Evolutionary conservation across 2,888 invertebrate species (phyloP).

Genomic region (Yponomeuta evonymella): DNA sequence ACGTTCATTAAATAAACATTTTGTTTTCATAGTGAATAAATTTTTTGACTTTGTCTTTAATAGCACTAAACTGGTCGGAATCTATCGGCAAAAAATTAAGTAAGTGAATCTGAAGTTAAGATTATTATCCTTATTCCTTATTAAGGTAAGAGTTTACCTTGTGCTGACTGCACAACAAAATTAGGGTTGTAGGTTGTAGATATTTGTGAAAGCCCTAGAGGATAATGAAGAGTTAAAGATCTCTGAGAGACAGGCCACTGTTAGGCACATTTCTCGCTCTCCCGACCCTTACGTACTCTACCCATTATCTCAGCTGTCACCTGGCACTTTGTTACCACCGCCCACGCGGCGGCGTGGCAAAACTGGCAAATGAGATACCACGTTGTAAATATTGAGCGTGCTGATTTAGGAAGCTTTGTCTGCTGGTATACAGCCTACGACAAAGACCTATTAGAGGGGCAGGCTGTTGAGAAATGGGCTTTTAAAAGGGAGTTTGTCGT

Average conservation of each 20-base stretch:
- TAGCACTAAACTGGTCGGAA: no score
- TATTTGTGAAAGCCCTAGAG: no score
- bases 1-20: no score
- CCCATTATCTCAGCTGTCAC: conserved; percentile 11
- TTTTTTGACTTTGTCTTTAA: no score
- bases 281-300: neutral
- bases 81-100: no score
- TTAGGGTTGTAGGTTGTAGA: no score
- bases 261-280: neutral
- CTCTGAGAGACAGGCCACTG: neutral
- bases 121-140: no score
- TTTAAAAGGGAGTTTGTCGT: neutral
- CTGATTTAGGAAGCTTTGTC: conserved; percentile 9
- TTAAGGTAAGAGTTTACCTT: no score
- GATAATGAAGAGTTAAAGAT: neutral
- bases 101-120: no score
- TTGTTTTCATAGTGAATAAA: no score
- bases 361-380: conserved; percentile 26
- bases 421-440: neutral
- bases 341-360: conserved; percentile 26
- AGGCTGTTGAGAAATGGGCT: neutral
- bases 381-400: conserved; percentile 16
- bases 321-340: conserved; percentile 24
- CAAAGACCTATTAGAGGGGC: neutral
- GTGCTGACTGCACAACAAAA: no score